Percentiles rank a stretch among this genome's conserved stretches.
phyloP scores from a whole-genome alignment of 2,113 vertebrate genomes.

The Pithys albifrons region DNA sequence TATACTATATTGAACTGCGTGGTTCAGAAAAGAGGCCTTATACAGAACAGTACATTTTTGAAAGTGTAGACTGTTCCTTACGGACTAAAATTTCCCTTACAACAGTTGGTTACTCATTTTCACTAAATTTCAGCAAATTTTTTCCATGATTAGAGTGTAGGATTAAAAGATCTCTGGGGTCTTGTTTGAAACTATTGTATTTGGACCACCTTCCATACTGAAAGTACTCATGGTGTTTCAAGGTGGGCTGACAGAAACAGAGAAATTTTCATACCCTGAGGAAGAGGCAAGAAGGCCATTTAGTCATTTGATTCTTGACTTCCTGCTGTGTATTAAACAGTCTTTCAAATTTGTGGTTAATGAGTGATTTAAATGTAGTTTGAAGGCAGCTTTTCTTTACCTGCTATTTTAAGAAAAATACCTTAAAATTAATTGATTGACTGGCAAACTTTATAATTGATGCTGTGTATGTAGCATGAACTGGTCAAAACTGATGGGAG shows the following conservation, averaged over 20 bases:
- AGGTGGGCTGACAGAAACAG: neutral
- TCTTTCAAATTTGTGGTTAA: neutral
- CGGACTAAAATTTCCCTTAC: neutral
- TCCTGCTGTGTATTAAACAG: neutral
- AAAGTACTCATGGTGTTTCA: neutral
- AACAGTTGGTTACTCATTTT: neutral
- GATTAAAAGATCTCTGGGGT: neutral
- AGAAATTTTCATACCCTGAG: neutral
- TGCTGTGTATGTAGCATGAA: neutral
- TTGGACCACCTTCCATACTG: neutral
- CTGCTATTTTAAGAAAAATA: slow-evolving; percentile 15
- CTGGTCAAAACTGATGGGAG: neutral
- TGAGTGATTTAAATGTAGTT: neutral
- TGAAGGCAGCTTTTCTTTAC: slow-evolving; percentile 33
- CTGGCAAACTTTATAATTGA: slow-evolving; percentile 10
- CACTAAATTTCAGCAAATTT: neutral
- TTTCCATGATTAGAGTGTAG: neutral
- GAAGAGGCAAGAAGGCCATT: neutral
- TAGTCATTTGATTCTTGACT: neutral
- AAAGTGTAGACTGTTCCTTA: neutral
- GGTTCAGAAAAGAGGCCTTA: neutral
- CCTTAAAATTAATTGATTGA: slow-evolving; percentile 31
- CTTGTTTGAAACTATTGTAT: neutral
- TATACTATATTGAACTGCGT: neutral
- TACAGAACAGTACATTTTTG: neutral